Percentiles rank a stretch among this genome's conserved stretches.
Evolutionary conservation across 1,140 invertebrate genomes (phyloP).

Genomic region (Rhizoglyphus robini): DNA sequence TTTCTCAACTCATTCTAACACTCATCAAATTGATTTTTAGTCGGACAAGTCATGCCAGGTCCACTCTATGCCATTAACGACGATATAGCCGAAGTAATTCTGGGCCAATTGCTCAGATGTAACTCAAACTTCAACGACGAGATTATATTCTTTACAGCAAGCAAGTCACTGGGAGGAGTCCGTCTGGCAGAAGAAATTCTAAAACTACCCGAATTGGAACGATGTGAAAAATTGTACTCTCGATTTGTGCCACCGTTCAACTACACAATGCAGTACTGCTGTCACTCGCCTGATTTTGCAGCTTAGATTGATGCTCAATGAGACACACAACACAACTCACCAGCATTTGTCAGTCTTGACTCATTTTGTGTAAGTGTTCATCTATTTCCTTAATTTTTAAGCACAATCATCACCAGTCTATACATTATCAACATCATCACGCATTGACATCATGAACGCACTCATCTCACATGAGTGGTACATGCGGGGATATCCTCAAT

Average conservation of each 20-base stretch:
- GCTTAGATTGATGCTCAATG: background rate
- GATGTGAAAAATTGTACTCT: conserved; percentile 7
- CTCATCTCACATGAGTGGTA: no score
- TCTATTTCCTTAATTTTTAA: no score
- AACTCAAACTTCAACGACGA: background rate
- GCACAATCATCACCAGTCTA: no score
- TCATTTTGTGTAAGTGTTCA: no score
- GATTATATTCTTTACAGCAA: background rate
- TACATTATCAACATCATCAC: no score
- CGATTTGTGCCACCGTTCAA: conserved; percentile 7
- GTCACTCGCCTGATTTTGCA: conserved; percentile 13
- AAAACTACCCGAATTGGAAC: background rate
- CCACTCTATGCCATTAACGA: conserved; percentile 11
- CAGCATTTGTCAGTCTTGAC: no score
- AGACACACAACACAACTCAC: no score
- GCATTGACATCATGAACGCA: no score
- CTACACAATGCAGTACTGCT: background rate
- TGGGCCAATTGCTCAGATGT: background rate
- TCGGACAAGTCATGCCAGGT: conserved; percentile 10
- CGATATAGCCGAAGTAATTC: background rate
- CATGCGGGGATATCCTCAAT: no score
- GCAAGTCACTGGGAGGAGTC: background rate
- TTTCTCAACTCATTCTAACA: background rate
- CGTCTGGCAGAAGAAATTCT: background rate
- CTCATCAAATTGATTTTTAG: background rate